Base-by-base conservation (phyloP, 30 jellyfish, hydroid and myxozoan genomes). In the Sanderia malayensis region DNA sequence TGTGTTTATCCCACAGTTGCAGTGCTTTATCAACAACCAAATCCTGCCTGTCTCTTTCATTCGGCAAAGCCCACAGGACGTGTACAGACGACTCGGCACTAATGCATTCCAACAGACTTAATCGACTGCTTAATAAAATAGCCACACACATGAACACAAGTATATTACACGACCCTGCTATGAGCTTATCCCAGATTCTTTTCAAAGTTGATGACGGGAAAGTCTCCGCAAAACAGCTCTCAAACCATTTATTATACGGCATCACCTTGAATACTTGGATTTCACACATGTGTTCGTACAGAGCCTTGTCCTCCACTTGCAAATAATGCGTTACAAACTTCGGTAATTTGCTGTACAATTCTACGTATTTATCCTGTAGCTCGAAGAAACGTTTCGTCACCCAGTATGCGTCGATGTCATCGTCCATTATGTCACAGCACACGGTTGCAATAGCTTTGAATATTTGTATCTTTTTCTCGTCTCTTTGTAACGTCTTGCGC, bases 1-100 rank as follows among this genome's bases (percentile, higher is more conserved):
- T 74, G 67, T 90, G 97, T 53, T 83, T 92, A 55, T 90, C 94
- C 97, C 97, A 90, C 0, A 90, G 83, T 44, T 90, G 96, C 66
- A 83, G 44, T 23, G 97, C 58, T 68, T 90, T 83, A 68, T 90
- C 97, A 23, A 90, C 80, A 22, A 84, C 86, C 22, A 44, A 13
- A 46, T 63, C 3, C 28, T 62, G 90, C 45, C 76, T 60, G 81
- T 47, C 94, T 62, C 78, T 70, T 73, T 66, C 88, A 27, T 57
- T 73, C 32, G 83, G 95, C 44, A 52, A 28, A 8, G 46, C 31
- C 53, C 95, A 32, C 30, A 76, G 46, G 8, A 89, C 79, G 13
- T 67, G 73, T 23, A 74, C 33, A 18, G 93, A 77, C 2, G 84
- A 92, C 55, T 80, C 93, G 17, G 92, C 85, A 37, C 84, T 73